Base-by-base conservation (phyloP, 2,113 vertebrate genomes). In the Aplodontia rufa region DNA sequence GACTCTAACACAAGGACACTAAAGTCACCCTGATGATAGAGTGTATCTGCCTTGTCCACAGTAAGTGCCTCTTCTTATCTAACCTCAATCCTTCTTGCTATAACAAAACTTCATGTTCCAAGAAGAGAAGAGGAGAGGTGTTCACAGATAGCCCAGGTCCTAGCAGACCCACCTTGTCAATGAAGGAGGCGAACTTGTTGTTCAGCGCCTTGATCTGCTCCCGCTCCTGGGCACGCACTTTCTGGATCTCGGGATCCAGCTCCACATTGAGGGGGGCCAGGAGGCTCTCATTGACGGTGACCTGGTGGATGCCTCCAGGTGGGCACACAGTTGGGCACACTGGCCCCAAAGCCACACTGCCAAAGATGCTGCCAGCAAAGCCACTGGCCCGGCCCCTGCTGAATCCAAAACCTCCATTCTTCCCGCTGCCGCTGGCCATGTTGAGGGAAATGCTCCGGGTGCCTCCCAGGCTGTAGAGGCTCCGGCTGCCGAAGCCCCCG, bases 141-240 rank as follows among this genome's bases (percentile, higher is more conserved):
- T 22, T 20, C 0, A 5, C 68, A 51, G 37, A 4, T 35, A 26
- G 32, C 82, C 62, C 42, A 42, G 5, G 26, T 45, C 74, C 62
- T 40, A 30, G 19, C 71, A 81, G 71, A 97, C 97, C 49, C 79
- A 99, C 99, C 98, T 99, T 99, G 94, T 99, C 98, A 0, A 99
- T 99, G 96, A 99, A 99, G 14, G 98, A 97, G 37, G 98, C 98
- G 1, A 99, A 98, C 62, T 98, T 98, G 97, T 99, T 98, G 96
- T 98, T 99, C 66, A 99, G 98, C 3, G 90, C 97, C 98, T 99
- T 98, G 97, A 99, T 99, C 98, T 99, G 98, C 64, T 99, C 98
- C 92, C 99, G 98, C 96, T 99, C 99, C 94, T 99, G 96, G 51
- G 96, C 98, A 1, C 98, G 98, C 90, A 99, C 96, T 5, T 78